Percentiles rank a stretch among this genome's conserved stretches.
phyloP scores from a whole-genome alignment of 2,113 vertebrate species.

The Lanius collurio region DNA sequence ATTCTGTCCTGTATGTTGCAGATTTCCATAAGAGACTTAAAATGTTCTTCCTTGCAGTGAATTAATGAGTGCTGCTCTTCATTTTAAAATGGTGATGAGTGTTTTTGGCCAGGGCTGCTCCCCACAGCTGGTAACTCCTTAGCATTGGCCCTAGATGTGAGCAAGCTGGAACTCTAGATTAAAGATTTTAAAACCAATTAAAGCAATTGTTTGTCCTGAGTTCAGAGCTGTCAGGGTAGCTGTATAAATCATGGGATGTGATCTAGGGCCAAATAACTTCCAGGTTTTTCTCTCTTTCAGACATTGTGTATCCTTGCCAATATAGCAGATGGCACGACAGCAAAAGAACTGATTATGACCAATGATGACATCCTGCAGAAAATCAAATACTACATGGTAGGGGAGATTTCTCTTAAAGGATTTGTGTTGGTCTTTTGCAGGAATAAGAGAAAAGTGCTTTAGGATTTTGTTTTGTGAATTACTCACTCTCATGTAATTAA shows the following conservation, averaged over 20 bases:
- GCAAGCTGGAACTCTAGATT: not conserved
- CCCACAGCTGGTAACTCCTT: not conserved
- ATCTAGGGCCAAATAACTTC: not conserved
- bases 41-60: not conserved
- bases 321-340: constrained; percentile 94
- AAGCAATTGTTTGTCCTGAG: not conserved
- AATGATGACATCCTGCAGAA: constrained; percentile 98
- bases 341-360: constrained; percentile 97
- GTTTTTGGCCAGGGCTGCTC: not conserved
- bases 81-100: not conserved
- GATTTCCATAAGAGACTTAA: not conserved
- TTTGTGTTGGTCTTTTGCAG: not conserved
- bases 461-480: not conserved
- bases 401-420: not conserved
- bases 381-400: constrained; percentile 98
- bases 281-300: constrained; percentile 71
- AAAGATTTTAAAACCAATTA: constrained; percentile 3
- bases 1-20: not conserved
- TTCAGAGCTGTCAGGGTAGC: not conserved
- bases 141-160: not conserved
- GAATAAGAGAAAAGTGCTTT: not conserved
- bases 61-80: not conserved
- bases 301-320: constrained; percentile 96
- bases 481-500: not conserved
- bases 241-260: not conserved